Evolutionary conservation across 2,113 vertebrate genomes (phyloP).

Genomic region (Panthera leo): DNA sequence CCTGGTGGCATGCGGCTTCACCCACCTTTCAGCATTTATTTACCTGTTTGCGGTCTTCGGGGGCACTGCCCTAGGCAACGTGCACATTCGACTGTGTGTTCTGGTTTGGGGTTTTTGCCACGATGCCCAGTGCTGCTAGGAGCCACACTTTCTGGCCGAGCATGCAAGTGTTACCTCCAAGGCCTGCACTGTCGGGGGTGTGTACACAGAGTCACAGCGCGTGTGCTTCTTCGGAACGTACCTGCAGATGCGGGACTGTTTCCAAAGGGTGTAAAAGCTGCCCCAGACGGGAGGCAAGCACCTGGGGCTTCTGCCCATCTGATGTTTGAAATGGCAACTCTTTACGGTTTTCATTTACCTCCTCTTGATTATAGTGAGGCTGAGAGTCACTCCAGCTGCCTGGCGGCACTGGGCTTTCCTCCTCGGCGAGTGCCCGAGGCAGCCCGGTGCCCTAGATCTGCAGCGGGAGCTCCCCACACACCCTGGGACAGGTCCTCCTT

Average conservation of each 20-base stretch:
- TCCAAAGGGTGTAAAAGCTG: neutral
- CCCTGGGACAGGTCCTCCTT: neutral
- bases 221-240: neutral
- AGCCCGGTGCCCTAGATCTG: neutral
- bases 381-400: neutral
- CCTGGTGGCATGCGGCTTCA: neutral
- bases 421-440: neutral
- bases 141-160: neutral
- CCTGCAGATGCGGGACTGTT: neutral
- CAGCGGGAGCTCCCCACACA: neutral
- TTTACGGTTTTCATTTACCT: neutral
- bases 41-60: too few relatives aligned
- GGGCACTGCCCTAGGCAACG: fast-evolving
- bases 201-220: fast-evolving
- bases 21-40: neutral
- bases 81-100: fast-evolving
- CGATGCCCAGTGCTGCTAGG: neutral
- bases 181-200: fast-evolving
- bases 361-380: neutral
- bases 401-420: neutral
- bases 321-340: neutral
- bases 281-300: neutral
- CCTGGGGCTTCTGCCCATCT: neutral
- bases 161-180: fast-evolving
- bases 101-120: too few relatives aligned